Evolutionary conservation across 2,797 vertebrate species (phyloP).

Genomic region (Acanthiza pusilla): DNA sequence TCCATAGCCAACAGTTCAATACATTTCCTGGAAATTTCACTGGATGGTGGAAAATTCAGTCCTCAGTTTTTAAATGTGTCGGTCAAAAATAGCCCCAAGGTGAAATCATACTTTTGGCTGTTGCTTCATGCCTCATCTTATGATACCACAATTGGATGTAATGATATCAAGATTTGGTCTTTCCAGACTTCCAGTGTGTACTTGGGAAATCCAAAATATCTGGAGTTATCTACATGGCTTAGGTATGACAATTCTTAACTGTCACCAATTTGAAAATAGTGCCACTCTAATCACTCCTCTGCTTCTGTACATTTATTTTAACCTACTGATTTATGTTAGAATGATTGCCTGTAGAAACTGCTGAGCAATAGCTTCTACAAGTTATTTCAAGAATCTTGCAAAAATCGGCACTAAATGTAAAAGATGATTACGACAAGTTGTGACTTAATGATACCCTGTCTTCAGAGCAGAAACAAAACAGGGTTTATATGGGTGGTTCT

Average conservation of each 20-base stretch:
- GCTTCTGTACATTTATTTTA: constrained; percentile 3
- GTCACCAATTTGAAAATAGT: background rate
- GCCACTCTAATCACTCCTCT: background rate
- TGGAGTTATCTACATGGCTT: background rate
- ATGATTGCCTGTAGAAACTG: background rate
- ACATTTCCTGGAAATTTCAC: background rate
- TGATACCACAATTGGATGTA: background rate
- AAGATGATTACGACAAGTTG: constrained; percentile 32
- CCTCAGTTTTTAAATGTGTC: background rate
- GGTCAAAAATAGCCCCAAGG: background rate
- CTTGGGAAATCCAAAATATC: background rate
- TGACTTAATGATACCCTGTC: constrained; percentile 26
- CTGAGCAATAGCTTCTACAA: background rate
- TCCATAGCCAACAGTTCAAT: background rate
- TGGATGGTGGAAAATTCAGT: background rate
- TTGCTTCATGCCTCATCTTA: background rate
- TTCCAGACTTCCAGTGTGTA: background rate
- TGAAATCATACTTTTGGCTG: background rate
- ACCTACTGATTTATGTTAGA: background rate
- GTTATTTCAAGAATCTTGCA: constrained; percentile 8
- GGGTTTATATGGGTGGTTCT: background rate
- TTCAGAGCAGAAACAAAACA: constrained; percentile 20
- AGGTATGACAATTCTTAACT: background rate
- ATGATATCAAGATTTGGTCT: background rate
- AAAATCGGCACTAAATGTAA: constrained; percentile 21